Evolutionary conservation across 2,113 vertebrate species (phyloP).

Genomic region (Cynopterus brachyotis): DNA sequence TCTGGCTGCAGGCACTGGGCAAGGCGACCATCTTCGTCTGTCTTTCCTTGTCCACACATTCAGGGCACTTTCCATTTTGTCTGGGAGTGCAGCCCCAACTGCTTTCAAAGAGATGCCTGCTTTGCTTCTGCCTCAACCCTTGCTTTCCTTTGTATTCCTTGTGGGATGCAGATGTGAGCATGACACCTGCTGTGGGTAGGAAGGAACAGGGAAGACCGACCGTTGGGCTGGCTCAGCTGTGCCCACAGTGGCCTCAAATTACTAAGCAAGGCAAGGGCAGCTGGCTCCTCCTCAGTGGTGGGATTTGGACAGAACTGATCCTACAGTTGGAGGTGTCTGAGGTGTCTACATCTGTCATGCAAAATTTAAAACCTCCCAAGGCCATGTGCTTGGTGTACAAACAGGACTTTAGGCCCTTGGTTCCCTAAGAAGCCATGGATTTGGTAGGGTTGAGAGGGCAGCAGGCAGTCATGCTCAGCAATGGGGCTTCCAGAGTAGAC

Average conservation of each 20-base stretch:
- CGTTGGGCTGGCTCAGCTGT: neutral
- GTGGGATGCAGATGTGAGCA: neutral
- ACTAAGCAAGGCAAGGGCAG: neutral
- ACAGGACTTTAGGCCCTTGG: neutral
- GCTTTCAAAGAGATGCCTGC: neutral
- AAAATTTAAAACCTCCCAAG: neutral
- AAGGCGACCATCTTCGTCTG: rapidly evolving
- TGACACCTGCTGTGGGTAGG: neutral
- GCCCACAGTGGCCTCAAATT: neutral
- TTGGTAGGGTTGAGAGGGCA: neutral
- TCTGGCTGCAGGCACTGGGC: rapidly evolving
- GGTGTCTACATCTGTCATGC: rapidly evolving
- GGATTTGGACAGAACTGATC: neutral
- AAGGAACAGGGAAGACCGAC: neutral
- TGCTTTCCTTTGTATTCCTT: neutral
- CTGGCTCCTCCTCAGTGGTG: rapidly evolving
- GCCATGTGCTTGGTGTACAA: too few species aligned
- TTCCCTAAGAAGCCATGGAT: neutral
- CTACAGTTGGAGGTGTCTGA: rapidly evolving
- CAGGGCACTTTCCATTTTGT: neutral
- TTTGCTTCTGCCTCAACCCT: neutral
- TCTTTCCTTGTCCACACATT: neutral
- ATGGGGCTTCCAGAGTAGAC: neutral
- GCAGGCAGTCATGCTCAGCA: neutral
- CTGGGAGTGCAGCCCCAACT: rapidly evolving